These are phyloP conservation scores for Hexactinellida sp. DNA, from an alignment of 37 sponge, comb jelly and placozoan species.

Conservation along the genomic window DNA sequence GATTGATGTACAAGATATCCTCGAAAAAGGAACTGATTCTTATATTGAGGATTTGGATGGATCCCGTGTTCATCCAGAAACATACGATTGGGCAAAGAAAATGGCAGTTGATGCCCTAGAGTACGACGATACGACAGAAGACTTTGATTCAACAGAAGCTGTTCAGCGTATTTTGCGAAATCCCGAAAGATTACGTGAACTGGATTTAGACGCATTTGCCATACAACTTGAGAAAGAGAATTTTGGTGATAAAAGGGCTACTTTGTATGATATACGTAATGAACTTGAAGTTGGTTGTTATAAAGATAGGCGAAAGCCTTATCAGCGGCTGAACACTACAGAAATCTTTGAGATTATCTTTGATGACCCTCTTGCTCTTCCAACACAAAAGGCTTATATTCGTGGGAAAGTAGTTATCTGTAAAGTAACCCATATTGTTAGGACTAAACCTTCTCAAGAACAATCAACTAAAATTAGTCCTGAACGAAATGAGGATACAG, in stretches of 20 bases:
- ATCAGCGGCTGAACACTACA: neutral
- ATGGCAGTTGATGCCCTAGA: constrained; percentile 98
- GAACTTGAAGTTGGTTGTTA: constrained; percentile 64
- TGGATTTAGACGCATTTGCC: constrained; percentile 96
- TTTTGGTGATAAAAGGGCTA: constrained; percentile 72
- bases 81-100: constrained; percentile 95
- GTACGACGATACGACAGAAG: constrained; percentile 35
- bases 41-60: constrained; percentile 81
- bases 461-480: constrained; percentile 63
- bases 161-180: constrained; percentile 74
- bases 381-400: neutral
- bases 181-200: constrained; percentile 64
- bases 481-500: constrained; percentile 40
- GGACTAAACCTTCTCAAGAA: constrained; percentile 59
- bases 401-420: constrained; percentile 61
- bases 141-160: constrained; percentile 50
- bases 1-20: constrained; percentile 43
- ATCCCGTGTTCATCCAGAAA: constrained; percentile 90
- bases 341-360: neutral
- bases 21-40: constrained; percentile 47
- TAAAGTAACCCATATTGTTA: constrained; percentile 69
- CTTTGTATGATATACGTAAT: constrained; percentile 86
- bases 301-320: constrained; percentile 48
- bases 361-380: neutral
- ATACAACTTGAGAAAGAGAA: constrained; percentile 87